Conservation (phyloP, 2,797 vertebrate species). For the Hydrolagus colliei region DNA sequence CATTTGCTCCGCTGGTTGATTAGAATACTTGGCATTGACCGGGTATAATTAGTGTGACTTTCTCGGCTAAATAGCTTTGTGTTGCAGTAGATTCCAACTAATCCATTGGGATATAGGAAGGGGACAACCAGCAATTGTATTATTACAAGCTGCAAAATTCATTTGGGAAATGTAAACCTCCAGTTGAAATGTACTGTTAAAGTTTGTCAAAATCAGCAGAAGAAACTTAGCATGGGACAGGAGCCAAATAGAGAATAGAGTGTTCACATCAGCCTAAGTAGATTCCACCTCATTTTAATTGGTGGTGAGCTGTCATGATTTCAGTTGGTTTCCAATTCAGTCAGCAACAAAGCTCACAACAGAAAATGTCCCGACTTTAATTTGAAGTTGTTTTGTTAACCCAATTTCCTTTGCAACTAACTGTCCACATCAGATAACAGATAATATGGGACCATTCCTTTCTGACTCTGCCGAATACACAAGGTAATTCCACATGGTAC, state of each 20-base stretch:
- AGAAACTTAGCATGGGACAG: neutral
- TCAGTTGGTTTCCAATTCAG: slow-evolving; percentile 6
- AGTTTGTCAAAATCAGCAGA: neutral
- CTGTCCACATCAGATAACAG: neutral
- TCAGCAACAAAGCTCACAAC: too few relatives aligned
- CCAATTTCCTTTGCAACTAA: neutral
- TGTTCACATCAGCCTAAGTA: neutral
- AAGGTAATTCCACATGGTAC: too few relatives aligned
- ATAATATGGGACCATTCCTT: neutral
- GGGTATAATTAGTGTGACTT: too few relatives aligned
- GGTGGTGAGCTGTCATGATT: neutral
- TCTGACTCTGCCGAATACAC: neutral
- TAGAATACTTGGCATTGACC: too few relatives aligned
- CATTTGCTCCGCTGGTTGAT: too few relatives aligned
- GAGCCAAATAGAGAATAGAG: neutral
- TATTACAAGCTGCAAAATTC: too few relatives aligned
- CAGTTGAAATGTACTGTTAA: neutral
- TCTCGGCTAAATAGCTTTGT: too few relatives aligned
- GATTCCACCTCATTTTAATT: neutral
- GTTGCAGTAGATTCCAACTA: too few relatives aligned
- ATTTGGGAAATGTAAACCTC: neutral
- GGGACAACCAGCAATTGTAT: too few relatives aligned
- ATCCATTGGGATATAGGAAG: too few relatives aligned
- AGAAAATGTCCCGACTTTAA: slow-evolving; percentile 1
- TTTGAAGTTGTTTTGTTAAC: slow-evolving; percentile 2